A percentile compares a stretch with the other conserved stretches of the same genome.
These are phyloP conservation scores for Jordanella pulchra DNA, from an alignment of 2,797 vertebrate genomes.

Conservation along the genomic window DNA sequence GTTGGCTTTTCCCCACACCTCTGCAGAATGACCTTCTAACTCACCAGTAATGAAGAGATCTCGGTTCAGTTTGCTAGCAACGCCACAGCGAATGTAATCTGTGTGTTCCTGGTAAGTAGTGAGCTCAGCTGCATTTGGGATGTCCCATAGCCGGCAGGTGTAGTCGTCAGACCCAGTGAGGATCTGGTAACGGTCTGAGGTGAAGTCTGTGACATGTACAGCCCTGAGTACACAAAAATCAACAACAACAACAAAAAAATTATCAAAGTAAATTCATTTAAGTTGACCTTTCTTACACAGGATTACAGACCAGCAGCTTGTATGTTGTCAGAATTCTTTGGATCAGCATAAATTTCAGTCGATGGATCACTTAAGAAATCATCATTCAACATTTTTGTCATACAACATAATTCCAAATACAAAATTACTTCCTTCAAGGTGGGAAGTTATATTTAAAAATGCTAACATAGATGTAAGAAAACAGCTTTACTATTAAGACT, in stretches of 20 bases:
- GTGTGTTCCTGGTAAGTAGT: constrained; percentile 86
- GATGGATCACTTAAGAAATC: constrained; percentile 75
- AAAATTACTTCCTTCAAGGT: not conserved
- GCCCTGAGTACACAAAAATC: constrained; percentile 75
- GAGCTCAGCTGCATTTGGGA: constrained; percentile 85
- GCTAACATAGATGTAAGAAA: not conserved
- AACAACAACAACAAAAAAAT: not conserved
- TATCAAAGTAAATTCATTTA: not conserved
- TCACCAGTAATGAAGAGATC: constrained; percentile 94
- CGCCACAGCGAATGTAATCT: constrained; percentile 92
- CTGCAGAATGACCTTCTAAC: not conserved
- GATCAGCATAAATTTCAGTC: constrained; percentile 67
- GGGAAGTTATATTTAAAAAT: not conserved
- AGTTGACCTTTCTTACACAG: not conserved
- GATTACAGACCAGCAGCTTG: constrained; percentile 16
- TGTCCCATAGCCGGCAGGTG: constrained; percentile 90
- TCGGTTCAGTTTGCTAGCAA: constrained; percentile 88
- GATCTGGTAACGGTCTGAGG: constrained; percentile 88
- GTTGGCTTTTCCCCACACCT: not conserved
- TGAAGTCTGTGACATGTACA: constrained; percentile 90
- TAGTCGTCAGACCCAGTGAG: constrained; percentile 94
- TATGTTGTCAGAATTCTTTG: constrained; percentile 59
- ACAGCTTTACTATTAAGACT: not conserved
- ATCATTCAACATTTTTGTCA: constrained; percentile 50
- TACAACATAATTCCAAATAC: not conserved